These are phyloP conservation scores for Ctenicera cuprea DNA, from an alignment of 2,888 invertebrate species.

Conservation along the genomic window DNA sequence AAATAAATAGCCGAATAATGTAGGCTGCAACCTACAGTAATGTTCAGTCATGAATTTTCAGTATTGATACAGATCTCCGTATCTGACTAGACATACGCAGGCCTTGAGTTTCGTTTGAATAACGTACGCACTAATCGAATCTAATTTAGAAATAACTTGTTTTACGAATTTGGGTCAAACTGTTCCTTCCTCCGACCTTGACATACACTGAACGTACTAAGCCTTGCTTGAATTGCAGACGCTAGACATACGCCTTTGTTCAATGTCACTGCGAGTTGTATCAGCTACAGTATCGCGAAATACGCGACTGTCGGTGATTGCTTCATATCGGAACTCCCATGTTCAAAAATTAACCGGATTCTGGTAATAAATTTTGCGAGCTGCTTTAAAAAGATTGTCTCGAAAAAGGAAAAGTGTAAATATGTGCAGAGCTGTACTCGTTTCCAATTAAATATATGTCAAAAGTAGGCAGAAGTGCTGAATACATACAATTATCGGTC, in stretches of 20 bases:
- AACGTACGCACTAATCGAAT: constrained; percentile 39
- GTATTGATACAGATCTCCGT: too few relatives aligned
- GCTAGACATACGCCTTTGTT: constrained; percentile 39
- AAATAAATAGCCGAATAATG: too few relatives aligned
- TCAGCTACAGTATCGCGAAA: constrained; percentile 19
- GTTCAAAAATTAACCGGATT: constrained; percentile 10
- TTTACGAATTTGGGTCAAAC: constrained; percentile 60
- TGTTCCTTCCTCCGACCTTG: constrained; percentile 66
- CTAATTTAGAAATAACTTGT: constrained; percentile 50
- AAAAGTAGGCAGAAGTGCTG: background rate
- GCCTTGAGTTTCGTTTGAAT: background rate
- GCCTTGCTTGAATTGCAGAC: constrained; percentile 42
- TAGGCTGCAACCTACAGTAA: too few relatives aligned
- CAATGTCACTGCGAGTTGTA: constrained; percentile 35
- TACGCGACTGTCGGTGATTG: constrained; percentile 36
- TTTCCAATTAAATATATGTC: background rate
- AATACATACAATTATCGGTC: background rate
- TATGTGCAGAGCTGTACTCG: background rate
- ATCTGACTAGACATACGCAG: constrained; percentile 4
- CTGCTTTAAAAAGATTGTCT: background rate
- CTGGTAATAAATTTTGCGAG: constrained; percentile 1
- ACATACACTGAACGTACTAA: constrained; percentile 57
- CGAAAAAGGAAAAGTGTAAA: constrained; percentile 30
- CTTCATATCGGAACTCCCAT: constrained; percentile 16
- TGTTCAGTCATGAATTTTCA: too few relatives aligned